Base-by-base conservation (phyloP, 2,888 invertebrate species). In the Lasius fuliginosus region DNA sequence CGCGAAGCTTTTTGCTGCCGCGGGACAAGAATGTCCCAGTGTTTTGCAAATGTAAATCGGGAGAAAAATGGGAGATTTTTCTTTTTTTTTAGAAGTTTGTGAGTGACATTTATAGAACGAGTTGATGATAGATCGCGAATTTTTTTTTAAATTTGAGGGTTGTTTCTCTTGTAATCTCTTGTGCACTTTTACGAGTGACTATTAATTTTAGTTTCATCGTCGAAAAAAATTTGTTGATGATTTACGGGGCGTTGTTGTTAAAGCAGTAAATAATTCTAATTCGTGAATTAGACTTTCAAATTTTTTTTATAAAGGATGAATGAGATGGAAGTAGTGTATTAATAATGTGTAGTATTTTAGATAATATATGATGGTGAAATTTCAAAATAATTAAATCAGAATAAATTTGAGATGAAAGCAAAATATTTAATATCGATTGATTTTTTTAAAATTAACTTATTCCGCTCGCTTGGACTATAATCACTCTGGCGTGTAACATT, bases 401-500 rank as follows among this genome's bases (percentile, higher is more conserved):
- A 64, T 23, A 46, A 11, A 15, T 30, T 62, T 5, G 15, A 33
- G 15, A 15, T 33, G 23, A 33, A 46, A 46, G 3, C 33, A 9
- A 3, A 6, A 42, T 42, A 30, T 42, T 42, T 64, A 33, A 62
- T 60, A 60, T 60, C 27, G 15, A 60, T 60, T 30, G 8, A 74
- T 60, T 60, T 1, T 1, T 40, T 15, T 0, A 67, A 67, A 65
- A 46, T 46, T 46, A 33, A 1, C 9, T 74, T 60, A 9, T 3
- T 46, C 15, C 18, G 2, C 23, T 15, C 33, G 33, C 15, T 65
- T 64, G 15, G 23, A 65, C 15, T 74, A 11, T 40, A 58, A 58
- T 40, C 3, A 30, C 18, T 65, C 15, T 30, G 18, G 30, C 53
- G 53, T 23, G 27, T n/a, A 53, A 64, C 49, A 27, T 68, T 86